phyloP scores from a whole-genome alignment of 1,140 invertebrate genomes.

The Zaprionus ghesquierei region DNA sequence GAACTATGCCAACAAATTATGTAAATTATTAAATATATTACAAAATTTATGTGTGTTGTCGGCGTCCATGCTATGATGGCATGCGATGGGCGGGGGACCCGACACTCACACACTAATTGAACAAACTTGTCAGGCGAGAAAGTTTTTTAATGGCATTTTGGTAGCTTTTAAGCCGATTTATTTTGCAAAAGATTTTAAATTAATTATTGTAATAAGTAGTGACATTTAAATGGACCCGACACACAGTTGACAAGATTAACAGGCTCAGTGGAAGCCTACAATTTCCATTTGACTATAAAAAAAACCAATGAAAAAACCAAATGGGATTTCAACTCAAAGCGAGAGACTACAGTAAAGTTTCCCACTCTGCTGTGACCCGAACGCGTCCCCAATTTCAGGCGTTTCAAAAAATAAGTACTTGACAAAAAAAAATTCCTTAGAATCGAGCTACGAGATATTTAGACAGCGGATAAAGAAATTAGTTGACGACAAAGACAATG shows the following conservation, averaged over 20 bases:
- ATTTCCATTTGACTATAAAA: not conserved
- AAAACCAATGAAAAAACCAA: not conserved
- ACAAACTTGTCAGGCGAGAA: conserved; percentile 55
- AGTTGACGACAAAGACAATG: conserved; percentile 48
- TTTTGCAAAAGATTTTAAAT: conserved; percentile 53
- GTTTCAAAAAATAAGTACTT: conserved; percentile 5
- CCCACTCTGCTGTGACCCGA: not conserved
- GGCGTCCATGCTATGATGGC: not conserved
- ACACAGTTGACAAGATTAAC: not conserved
- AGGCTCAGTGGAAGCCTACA: not conserved
- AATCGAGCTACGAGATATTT: conserved; percentile 49
- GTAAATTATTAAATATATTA: conserved; percentile 71
- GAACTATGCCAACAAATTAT: conserved; percentile 64
- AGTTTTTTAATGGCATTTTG: conserved; percentile 69
- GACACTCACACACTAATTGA: conserved; percentile 52
- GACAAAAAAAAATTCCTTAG: conserved; percentile 20
- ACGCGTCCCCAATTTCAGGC: not conserved
- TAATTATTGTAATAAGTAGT: conserved; percentile 68
- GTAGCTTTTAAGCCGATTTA: conserved; percentile 73
- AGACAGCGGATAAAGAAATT: conserved; percentile 68
- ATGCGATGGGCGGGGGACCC: conserved; percentile 3
- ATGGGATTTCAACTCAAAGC: not conserved
- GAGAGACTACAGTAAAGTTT: not conserved
- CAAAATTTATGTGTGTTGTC: conserved; percentile 50
- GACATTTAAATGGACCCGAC: conserved; percentile 64